A percentile compares a stretch with the other conserved stretches of the same genome.
These are phyloP conservation scores for Euzophera pinguis DNA, from an alignment of 2,888 invertebrate genomes.

Conservation along the genomic window DNA sequence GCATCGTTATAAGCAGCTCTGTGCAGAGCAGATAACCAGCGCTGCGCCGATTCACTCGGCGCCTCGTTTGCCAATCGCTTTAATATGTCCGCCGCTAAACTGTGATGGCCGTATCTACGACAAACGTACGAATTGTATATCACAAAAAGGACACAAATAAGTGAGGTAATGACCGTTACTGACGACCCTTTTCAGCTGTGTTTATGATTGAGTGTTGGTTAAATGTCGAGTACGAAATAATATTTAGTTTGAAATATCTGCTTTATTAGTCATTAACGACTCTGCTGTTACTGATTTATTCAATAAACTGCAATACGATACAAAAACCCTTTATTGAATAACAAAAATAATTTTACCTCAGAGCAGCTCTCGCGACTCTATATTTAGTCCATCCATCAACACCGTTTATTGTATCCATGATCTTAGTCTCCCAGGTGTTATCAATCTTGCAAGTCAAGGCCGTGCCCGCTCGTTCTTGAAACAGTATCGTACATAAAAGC, in stretches of 20 bases:
- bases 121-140: not conserved
- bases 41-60: conserved; percentile 92
- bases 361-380: conserved; percentile 91
- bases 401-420: conserved; percentile 60
- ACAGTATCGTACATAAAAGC: conserved; percentile 89
- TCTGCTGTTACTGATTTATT: no score
- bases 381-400: conserved; percentile 92
- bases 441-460: conserved; percentile 77
- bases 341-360: conserved; percentile 82
- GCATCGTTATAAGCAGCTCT: conserved; percentile 88
- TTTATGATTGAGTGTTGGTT: no score
- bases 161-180: no score
- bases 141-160: no score
- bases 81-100: conserved; percentile 83
- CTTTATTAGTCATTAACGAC: no score
- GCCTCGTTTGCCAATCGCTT: conserved; percentile 83
- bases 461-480: conserved; percentile 88
- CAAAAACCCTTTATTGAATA: no score
- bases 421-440: conserved; percentile 60
- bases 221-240: no score
- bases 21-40: conserved; percentile 91
- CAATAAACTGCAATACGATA: no score
- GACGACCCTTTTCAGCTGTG: no score
- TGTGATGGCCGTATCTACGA: conserved; percentile 87
- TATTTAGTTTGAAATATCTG: no score